A percentile compares a stretch with the other conserved stretches of the same genome.
Evolutionary conservation across 2,797 vertebrate genomes (phyloP).

Genomic region (Megalops cyprinoides): DNA sequence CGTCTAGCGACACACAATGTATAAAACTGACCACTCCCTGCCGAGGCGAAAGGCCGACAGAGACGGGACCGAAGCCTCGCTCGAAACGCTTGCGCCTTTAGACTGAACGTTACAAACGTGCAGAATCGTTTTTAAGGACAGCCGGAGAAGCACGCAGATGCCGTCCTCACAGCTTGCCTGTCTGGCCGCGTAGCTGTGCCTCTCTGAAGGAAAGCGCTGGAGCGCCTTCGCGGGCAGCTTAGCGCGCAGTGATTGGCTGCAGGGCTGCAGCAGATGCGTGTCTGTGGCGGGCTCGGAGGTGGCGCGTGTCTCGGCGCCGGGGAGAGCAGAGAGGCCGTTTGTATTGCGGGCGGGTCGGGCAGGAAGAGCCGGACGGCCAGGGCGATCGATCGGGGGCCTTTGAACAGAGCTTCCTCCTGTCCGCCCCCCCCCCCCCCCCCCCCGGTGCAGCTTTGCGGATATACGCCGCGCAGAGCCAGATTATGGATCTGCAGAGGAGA

Average conservation of each 20-base stretch:
- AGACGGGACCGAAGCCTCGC: constrained; percentile 39
- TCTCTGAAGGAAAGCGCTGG: constrained; percentile 60
- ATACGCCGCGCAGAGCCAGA: constrained; percentile 54
- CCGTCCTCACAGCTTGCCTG: constrained; percentile 36
- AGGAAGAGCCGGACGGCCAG: constrained; percentile 41
- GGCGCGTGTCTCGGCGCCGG: not conserved
- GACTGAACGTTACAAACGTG: constrained; percentile 47
- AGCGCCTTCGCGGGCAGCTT: constrained; percentile 53
- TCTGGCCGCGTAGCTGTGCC: constrained; percentile 56
- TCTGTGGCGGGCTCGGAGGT: constrained; percentile 53
- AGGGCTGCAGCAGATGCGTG: constrained; percentile 23
- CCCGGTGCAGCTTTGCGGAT: constrained; percentile 58
- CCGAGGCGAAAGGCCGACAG: not conserved
- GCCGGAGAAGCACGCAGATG: constrained; percentile 43
- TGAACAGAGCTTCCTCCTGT: constrained; percentile 62
- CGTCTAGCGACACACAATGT: constrained; percentile 79
- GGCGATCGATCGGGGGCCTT: constrained; percentile 66
- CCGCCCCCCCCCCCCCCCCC: constrained; percentile 46
- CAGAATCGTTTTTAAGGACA: constrained; percentile 49
- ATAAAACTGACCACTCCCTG: constrained; percentile 78
- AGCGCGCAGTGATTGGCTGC: constrained; percentile 61
- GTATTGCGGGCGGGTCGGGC: constrained; percentile 51
- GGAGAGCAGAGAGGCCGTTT: constrained; percentile 45
- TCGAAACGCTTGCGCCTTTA: constrained; percentile 60
- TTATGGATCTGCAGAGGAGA: constrained; percentile 70